Base-by-base conservation (phyloP, 1,140 invertebrate genomes). In the Apis laboriosa region DNA sequence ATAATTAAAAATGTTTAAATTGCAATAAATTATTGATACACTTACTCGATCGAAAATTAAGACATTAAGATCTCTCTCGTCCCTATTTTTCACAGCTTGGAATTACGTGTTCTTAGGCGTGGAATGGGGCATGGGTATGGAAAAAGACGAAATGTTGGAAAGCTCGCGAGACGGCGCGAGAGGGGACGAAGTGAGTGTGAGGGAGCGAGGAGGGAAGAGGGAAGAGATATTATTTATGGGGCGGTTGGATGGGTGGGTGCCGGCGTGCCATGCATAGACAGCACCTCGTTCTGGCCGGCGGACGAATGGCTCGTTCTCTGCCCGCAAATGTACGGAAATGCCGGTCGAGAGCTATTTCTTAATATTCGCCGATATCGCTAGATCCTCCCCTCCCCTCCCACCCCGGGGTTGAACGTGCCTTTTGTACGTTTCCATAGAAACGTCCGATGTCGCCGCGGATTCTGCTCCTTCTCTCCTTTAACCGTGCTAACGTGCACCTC, bases 221-320 rank as follows among this genome's bases (percentile, higher is more conserved):
- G 72, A 43, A 60, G 75, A 79, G 86, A 83, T 90, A 92, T 93
- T 93, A 92, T 93, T 92, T 93, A 93, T 92, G 87, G 90, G 88
- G 83, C 81, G 85, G 89, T 84, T 81, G 88, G 83, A 88, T 68
- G 85, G 34, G 85, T 89, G 15, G 88, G 88, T 90, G 92, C 91
- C 91, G 90, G 86, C 92, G 92, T 93, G 92, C 91, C 89, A 90
- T 92, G 92, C 92, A 93, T 93, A 90, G 91, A 92, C 92, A 93
- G 91, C 90, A 84, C 89, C 92, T 93, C 88, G 90, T 93, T 93
- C 86, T 53, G 21, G 61, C 34, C 72, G 75, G 77, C 86, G 90
- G 86, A 90, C 89, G 88, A 92, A 92, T 91, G 89, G 91, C 90
- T 90, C 87, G 88, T 90, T 91, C 86, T 90, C 90, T 83, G 89